Evolutionary conservation across 2,888 invertebrate species (phyloP), one percentile per base, ranked within the genome.

Genomic region (Eupithecia subfuscata): DNA sequence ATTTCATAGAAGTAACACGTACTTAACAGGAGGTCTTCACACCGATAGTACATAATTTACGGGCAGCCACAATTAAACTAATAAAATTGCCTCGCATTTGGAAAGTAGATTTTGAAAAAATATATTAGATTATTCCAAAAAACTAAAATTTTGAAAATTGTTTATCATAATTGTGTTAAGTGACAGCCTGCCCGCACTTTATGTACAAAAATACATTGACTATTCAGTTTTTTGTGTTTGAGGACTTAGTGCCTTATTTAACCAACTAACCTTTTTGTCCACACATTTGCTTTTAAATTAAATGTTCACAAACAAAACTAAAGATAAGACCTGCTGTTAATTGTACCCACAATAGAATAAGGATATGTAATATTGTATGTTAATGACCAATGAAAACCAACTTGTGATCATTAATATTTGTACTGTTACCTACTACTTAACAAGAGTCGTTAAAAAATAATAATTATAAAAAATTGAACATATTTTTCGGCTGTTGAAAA

Each of bases 351-450:
- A 88, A 88, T 92, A 93, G 92, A 84, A 82, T 94, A 94, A 95
- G 95, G 87, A 84, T 92, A 91, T 93, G 90, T 94, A 95, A 94
- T 90, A 88, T 87, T 88, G 93, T 95, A 94, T 94, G 94, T 95
- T 95, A 95, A 95, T 95, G 95, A 95, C 95, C 95, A 95, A 95
- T 95, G 95, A 95, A 95, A 95, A 95, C 95, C 95, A 94, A 95
- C 95, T 95, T 95, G 95, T 95, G 95, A 95, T 95, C 95, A 95
- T 94, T 95, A 95, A 95, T 95, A 95, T 95, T 95, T 95, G 95
- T 95, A 95, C 95, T 95, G 95, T 95, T 95, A 95, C 95, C 95
- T 95, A 95, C 94, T 95, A 95, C 95, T 95, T 94, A 94, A 95
- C 95, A 95, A 95, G 93, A 95, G 95, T 95, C 95, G 95, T 95